Evolutionary conservation across 2,797 vertebrate genomes (phyloP).

Genomic region (Sphenodon punctatus): DNA sequence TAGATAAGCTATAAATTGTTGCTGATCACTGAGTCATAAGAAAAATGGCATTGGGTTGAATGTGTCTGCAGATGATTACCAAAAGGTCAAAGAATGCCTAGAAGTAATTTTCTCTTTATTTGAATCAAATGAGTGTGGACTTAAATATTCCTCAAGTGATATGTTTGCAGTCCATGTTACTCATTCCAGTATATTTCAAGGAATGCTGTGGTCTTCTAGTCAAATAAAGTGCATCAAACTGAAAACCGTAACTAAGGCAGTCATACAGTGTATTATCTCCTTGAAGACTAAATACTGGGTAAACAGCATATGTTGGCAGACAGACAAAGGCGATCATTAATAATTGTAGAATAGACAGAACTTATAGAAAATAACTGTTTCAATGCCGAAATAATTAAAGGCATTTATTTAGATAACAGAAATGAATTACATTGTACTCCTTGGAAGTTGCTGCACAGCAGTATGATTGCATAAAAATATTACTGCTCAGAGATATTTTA

Average conservation of each 20-base stretch:
- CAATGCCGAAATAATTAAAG: neutral
- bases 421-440: neutral
- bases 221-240: slow-evolving; percentile 22
- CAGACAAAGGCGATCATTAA: neutral
- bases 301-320: neutral
- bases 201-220: slow-evolving; percentile 25
- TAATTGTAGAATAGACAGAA: neutral
- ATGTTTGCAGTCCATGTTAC: slow-evolving; percentile 29
- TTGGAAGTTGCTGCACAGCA: neutral
- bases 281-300: too few species aligned
- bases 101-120: slow-evolving; percentile 24
- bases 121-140: slow-evolving; percentile 20
- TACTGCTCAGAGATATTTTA: neutral
- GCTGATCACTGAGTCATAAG: neutral
- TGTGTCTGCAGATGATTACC: neutral
- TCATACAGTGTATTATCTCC: too few species aligned
- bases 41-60: neutral
- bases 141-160: slow-evolving; percentile 23
- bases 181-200: slow-evolving; percentile 36
- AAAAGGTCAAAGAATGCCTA: slow-evolving; percentile 40
- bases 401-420: slow-evolving; percentile 23
- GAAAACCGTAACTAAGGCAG: slow-evolving; percentile 16
- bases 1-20: neutral
- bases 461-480: neutral
- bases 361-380: neutral